A percentile compares a stretch with the other conserved stretches of the same genome.
Conservation (phyloP, 1,140 invertebrate species). For the Magallana angulata region DNA sequence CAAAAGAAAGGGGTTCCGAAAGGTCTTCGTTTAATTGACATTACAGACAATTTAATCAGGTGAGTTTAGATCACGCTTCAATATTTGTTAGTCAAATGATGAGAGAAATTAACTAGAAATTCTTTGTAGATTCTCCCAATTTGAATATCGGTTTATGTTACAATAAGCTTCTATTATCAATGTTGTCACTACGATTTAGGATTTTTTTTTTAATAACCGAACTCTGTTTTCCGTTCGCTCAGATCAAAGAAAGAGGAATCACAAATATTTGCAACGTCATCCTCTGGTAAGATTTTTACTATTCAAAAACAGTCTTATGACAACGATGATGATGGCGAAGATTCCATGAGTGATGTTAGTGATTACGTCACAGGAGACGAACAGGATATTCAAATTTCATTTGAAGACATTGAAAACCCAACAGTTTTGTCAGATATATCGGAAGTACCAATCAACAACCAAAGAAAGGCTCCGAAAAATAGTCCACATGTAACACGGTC, state of each 20-base stretch:
- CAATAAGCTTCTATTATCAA: too few relatives aligned
- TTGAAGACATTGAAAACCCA: not conserved
- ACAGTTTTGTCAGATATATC: not conserved
- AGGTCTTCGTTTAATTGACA: conserved; percentile 37
- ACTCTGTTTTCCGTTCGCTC: not conserved
- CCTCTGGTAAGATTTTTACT: not conserved
- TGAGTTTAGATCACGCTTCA: not conserved
- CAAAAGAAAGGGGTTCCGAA: conserved; percentile 5
- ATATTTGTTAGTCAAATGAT: too few relatives aligned
- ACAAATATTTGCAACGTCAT: conserved; percentile 4
- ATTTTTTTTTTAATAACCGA: too few relatives aligned
- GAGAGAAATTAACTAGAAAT: too few relatives aligned
- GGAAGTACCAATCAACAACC: conserved; percentile 12
- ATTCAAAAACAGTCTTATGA: not conserved
- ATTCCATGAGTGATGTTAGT: not conserved
- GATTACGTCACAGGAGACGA: conserved; percentile 20
- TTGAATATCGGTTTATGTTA: too few relatives aligned
- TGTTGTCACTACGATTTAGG: too few relatives aligned
- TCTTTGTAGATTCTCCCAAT: too few relatives aligned
- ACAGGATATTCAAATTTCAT: conserved; percentile 13
- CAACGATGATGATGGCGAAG: not conserved
- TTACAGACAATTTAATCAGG: conserved; percentile 44
- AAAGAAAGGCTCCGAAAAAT: not conserved
- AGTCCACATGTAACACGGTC: not conserved
- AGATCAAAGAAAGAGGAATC: conserved; percentile 12